A percentile compares a stretch with the other conserved stretches of the same genome.
These are phyloP conservation scores for Leptarthrus brevirostris DNA, from an alignment of 2,888 invertebrate species.

Conservation along the genomic window DNA sequence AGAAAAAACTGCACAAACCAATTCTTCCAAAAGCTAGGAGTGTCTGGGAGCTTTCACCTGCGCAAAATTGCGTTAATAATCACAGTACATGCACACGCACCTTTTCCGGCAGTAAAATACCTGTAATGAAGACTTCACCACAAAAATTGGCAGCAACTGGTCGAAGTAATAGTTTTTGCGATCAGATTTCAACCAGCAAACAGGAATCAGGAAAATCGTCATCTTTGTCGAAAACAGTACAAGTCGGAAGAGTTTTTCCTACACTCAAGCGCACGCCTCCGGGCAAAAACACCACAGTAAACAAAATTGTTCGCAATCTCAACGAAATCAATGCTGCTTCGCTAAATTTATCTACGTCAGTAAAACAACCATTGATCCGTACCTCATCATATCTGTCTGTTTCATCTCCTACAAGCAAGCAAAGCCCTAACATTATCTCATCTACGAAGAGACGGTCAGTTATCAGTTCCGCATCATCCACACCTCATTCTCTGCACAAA, in stretches of 20 bases:
- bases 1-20: constrained; percentile 54
- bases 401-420: constrained; percentile 35
- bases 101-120: constrained; percentile 73
- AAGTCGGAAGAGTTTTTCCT: constrained; percentile 45
- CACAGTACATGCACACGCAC: constrained; percentile 57
- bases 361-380: not conserved
- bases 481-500: constrained; percentile 57
- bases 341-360: not conserved
- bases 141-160: constrained; percentile 59
- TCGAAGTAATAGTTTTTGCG: constrained; percentile 62
- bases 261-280: constrained; percentile 26
- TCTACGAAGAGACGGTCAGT: constrained; percentile 32
- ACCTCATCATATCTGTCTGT: constrained; percentile 21
- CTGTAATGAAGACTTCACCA: constrained; percentile 65
- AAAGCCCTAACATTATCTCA: not conserved
- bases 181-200: constrained; percentile 49
- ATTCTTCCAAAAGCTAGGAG: constrained; percentile 69
- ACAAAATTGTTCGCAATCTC: constrained; percentile 55
- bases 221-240: constrained; percentile 18
- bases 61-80: constrained; percentile 65
- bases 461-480: constrained; percentile 55
- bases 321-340: constrained; percentile 50
- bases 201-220: not conserved
- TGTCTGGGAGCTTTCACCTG: constrained; percentile 69
- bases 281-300: constrained; percentile 52